These are phyloP conservation scores for Lordiphosa collinella DNA, from an alignment of 1,140 invertebrate species.

Conservation along the genomic window DNA sequence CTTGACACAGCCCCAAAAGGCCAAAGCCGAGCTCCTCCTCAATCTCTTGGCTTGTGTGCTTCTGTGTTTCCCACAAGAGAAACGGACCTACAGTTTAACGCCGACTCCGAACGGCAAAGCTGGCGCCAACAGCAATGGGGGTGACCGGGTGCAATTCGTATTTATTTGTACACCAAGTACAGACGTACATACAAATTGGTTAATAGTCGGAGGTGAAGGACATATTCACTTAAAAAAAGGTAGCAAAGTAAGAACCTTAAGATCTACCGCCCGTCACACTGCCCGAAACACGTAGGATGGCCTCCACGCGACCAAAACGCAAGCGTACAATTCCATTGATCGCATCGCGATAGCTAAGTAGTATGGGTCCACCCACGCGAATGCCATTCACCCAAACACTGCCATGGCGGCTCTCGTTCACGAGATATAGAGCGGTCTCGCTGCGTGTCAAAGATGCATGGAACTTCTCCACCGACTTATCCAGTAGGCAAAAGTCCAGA, in stretches of 20 bases:
- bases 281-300: constrained; percentile 22
- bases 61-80: no score
- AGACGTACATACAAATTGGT: constrained; percentile 25
- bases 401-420: constrained; percentile 34
- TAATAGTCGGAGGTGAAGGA: constrained; percentile 55
- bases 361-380: constrained; percentile 19
- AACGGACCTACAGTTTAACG: no score
- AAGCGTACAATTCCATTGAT: constrained; percentile 23
- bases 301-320: constrained; percentile 22
- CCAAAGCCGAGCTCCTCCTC: no score
- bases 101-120: no score
- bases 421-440: constrained; percentile 26
- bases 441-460: constrained; percentile 32
- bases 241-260: constrained; percentile 7
- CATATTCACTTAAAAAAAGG: constrained; percentile 11
- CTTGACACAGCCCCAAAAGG: no score
- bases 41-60: no score
- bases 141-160: no score
- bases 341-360: constrained; percentile 26
- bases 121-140: no score
- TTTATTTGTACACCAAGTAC: constrained; percentile 38
- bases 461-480: constrained; percentile 28
- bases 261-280: not conserved
- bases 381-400: constrained; percentile 19
- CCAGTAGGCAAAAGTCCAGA: constrained; percentile 12